Conservation (phyloP, 2,888 invertebrate genomes). For the Rhingia rostrata region DNA sequence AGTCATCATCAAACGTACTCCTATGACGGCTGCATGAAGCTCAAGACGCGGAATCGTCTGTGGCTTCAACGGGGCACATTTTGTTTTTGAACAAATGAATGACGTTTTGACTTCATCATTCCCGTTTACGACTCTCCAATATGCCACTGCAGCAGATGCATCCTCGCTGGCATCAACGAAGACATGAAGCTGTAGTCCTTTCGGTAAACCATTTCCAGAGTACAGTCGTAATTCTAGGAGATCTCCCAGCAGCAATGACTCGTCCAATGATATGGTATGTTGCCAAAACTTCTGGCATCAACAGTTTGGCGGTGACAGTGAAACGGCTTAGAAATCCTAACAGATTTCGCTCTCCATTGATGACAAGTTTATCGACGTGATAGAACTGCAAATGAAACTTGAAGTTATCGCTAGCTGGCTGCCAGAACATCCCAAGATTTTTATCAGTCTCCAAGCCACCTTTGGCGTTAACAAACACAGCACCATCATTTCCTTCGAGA, state of each 20-base stretch:
- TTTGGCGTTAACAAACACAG: no score
- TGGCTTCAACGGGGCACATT: slow-evolving; percentile 39
- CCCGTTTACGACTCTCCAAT: slow-evolving; percentile 47
- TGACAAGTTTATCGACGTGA: slow-evolving; percentile 20
- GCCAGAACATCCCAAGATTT: no score
- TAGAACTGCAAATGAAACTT: no score
- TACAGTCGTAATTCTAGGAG: not conserved
- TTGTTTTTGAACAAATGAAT: slow-evolving; percentile 64
- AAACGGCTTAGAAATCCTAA: slow-evolving; percentile 7
- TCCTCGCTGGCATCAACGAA: slow-evolving; percentile 52
- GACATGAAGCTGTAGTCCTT: slow-evolving; percentile 30
- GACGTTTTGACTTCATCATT: slow-evolving; percentile 27
- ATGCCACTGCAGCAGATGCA: slow-evolving; percentile 61
- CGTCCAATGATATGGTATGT: no score
- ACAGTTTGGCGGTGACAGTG: slow-evolving; percentile 3
- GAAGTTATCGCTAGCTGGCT: no score
- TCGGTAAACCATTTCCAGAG: slow-evolving; percentile 1
- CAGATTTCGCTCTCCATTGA: slow-evolving; percentile 13
- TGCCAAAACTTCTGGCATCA: no score
- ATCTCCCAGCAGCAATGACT: slow-evolving; percentile 5
- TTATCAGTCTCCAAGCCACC: no score
- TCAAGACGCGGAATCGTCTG: slow-evolving; percentile 38
- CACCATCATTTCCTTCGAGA: no score
- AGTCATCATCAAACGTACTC: slow-evolving; percentile 16
- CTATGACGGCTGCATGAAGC: slow-evolving; percentile 56